These are phyloP conservation scores for Therioaphis trifolii DNA, from an alignment of 2,888 invertebrate species.

Conservation along the genomic window DNA sequence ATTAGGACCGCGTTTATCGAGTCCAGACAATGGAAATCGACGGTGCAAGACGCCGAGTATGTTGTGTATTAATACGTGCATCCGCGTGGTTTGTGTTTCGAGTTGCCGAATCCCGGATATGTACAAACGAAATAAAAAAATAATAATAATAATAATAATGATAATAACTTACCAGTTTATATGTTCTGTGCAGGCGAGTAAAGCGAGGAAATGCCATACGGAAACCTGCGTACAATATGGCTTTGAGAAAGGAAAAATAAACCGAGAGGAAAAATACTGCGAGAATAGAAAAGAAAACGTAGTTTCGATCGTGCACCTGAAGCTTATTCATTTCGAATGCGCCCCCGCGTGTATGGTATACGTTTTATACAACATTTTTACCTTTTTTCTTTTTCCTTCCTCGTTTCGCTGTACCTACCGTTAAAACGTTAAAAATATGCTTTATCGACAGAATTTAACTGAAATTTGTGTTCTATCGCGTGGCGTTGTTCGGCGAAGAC, in stretches of 20 bases:
- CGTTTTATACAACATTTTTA: neutral
- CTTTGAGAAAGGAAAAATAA: conserved; percentile 18
- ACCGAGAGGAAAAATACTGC: conserved; percentile 2
- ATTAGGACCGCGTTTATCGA: neutral
- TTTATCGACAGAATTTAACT: neutral
- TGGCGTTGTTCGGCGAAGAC: too few species aligned
- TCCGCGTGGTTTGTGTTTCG: conserved; percentile 24
- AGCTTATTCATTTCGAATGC: conserved; percentile 28
- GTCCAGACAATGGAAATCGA: conserved; percentile 26
- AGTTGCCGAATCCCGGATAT: conserved; percentile 19
- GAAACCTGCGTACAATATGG: neutral
- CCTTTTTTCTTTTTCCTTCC: neutral
- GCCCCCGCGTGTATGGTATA: neutral
- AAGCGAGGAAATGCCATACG: neutral
- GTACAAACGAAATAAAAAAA: too few species aligned
- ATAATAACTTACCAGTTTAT: conserved; percentile 10
- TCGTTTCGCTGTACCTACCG: neutral
- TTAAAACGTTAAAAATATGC: conserved; percentile 16
- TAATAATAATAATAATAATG: conserved; percentile 18
- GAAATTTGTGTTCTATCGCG: neutral
- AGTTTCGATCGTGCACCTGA: conserved; percentile 38
- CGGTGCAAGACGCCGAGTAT: neutral
- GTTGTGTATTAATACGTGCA: neutral
- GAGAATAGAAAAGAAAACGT: conserved; percentile 12
- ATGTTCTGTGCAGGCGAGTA: neutral